Evolutionary conservation across 2,113 vertebrate genomes (phyloP).

Genomic region (Pseudois nayaur): DNA sequence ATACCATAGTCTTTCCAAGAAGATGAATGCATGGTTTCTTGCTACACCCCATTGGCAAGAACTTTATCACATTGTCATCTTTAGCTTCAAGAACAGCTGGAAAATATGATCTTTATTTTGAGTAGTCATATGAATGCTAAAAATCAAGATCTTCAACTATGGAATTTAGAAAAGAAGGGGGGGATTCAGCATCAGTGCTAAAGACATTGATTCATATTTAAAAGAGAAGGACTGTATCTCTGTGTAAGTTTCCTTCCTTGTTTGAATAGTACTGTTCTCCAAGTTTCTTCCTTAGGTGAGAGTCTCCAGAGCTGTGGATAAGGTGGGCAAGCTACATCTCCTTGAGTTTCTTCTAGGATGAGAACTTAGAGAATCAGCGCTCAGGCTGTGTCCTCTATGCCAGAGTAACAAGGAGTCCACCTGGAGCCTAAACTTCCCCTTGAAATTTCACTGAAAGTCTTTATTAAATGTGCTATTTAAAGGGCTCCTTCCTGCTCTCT

Average conservation of each 20-base stretch:
- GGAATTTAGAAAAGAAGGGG: neutral
- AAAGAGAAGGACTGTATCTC: neutral
- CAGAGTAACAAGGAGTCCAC: neutral
- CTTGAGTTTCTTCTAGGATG: neutral
- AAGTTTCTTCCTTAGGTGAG: neutral
- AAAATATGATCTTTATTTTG: neutral
- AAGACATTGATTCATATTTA: neutral
- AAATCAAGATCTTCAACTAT: neutral
- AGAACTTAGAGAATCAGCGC: neutral
- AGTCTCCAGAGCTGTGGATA: neutral
- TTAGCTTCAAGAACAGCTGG: neutral
- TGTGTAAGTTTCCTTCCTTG: neutral
- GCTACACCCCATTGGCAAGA: neutral
- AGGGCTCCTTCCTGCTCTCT: neutral
- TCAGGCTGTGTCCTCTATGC: neutral
- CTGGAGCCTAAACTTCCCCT: neutral
- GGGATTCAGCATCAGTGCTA: neutral
- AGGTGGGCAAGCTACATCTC: neutral
- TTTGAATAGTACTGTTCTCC: neutral
- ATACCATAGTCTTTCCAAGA: neutral
- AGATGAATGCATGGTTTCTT: neutral
- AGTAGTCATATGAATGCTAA: neutral
- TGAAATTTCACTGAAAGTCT: neutral
- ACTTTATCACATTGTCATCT: neutral
- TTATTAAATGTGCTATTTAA: neutral